Evolutionary conservation across 2,888 invertebrate genomes (phyloP), one percentile per base, ranked within the genome.

Genomic region (Hartigia nigra): DNA sequence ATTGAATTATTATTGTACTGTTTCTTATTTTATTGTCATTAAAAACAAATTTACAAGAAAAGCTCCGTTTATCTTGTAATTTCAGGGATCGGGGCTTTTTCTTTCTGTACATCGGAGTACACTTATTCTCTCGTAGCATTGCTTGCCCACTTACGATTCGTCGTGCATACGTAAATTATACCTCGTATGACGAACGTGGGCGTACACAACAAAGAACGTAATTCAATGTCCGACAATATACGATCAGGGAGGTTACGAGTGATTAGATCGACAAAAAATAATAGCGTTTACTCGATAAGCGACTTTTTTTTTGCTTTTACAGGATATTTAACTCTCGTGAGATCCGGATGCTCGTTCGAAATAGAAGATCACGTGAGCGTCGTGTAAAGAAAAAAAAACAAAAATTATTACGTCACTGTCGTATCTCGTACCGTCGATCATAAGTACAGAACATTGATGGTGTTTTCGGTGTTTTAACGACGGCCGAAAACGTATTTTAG

Each of bases 1-100:
- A 87, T 82, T 81, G 83, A 82, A 89, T 87, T 89, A 90, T 87
- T 88, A 88, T 90, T 90, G 89, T 91, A 91, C 88, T 87, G 90
- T 91, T 91, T 90, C 88, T 89, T 90, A 90, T 90, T 91, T 91
- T 90, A 91, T 90, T 91, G 88, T 90, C 88, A 91, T 91, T 91
- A 91, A 91, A 90, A 90, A 89, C 87, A 87, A 89, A 88, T 86
- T 85, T 86, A 84, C 83, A 82, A 84, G 78, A 84, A 82, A 76
- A 77, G 34, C 69, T 74, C 77, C 75, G 79, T 76, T 78, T 74
- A 76, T 77, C 36, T 74, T 75, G 78, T 79, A 77, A 35, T 77
- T 74, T 74, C 76, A 78, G 78, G 77, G 78, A 79, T 79, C 69
- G 70, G 39, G 74, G 74, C 76, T 79, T 78, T 72, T 14, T 77